Evolutionary conservation across 2,113 vertebrate species (phyloP).

Genomic region (Fukomys damarensis): DNA sequence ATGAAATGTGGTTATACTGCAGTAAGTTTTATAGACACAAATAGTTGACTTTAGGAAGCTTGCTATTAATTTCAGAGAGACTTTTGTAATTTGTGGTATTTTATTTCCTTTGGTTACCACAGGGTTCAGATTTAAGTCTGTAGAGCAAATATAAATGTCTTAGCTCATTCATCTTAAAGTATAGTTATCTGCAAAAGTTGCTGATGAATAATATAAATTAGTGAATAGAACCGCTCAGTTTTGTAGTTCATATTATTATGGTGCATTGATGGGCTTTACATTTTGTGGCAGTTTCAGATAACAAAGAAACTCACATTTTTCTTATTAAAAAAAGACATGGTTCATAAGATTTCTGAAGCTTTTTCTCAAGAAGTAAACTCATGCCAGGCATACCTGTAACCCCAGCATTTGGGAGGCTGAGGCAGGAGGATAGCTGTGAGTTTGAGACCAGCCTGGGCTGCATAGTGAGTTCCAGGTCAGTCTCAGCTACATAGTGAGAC

Average conservation of each 20-base stretch:
- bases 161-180: not conserved
- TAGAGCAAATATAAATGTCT: not conserved
- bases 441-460: no score
- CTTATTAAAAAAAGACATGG: not conserved
- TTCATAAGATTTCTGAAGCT: not conserved
- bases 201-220: not conserved
- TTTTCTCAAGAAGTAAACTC: not conserved
- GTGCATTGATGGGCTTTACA: not conserved
- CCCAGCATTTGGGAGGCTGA: no score
- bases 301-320: not conserved
- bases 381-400: no score
- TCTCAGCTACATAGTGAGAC: no score
- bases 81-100: not conserved
- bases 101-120: not conserved
- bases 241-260: not conserved
- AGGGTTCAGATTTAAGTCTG: not conserved
- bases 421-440: no score
- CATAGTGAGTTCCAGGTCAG: no score
- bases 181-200: not conserved
- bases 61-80: not conserved
- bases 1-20: not conserved
- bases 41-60: conserved; percentile 6
- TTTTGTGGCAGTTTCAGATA: conserved; percentile 13
- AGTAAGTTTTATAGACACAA: not conserved
- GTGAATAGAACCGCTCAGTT: not conserved